A percentile compares a stretch with the other conserved stretches of the same genome.
Conservation (phyloP, 2,888 invertebrate species). For the Agriotes lineatus region DNA sequence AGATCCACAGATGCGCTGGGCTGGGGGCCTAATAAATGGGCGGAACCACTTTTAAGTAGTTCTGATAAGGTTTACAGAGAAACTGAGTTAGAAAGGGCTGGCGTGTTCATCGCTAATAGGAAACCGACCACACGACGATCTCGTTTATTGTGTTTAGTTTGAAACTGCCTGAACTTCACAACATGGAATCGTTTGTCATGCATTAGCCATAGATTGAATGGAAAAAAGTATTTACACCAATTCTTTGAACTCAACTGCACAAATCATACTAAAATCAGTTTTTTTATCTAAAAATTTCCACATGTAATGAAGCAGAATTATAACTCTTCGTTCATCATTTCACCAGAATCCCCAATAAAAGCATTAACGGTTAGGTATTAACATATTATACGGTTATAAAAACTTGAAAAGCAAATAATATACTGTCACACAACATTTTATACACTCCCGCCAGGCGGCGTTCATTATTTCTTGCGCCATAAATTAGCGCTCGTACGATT, state of each 20-base stretch:
- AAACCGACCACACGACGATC: constrained; percentile 2
- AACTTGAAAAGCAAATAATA: constrained; percentile 5
- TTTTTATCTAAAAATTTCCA: too few species aligned
- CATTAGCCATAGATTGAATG: too few species aligned
- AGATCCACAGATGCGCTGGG: constrained; percentile 43
- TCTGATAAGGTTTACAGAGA: constrained; percentile 43
- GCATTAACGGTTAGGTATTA: constrained; percentile 13
- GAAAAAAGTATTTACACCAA: too few species aligned
- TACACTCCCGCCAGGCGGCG: background rate
- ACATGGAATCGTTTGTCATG: too few species aligned
- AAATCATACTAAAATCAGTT: too few species aligned
- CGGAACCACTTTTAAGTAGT: constrained; percentile 48
- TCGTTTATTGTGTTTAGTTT: background rate
- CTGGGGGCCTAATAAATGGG: constrained; percentile 45
- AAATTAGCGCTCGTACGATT: constrained; percentile 6
- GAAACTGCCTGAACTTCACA: background rate
- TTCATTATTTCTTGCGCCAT: constrained; percentile 4
- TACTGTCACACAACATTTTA: constrained; percentile 6
- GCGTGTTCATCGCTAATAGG: constrained; percentile 6
- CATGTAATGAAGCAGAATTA: too few species aligned
- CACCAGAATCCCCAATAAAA: too few species aligned
- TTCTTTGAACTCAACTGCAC: too few species aligned
- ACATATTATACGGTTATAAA: constrained; percentile 9
- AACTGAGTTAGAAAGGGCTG: constrained; percentile 16
- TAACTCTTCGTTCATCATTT: too few species aligned